phyloP scores from a whole-genome alignment of 2,888 invertebrate genomes.

The Lasioglossum malachurum region DNA sequence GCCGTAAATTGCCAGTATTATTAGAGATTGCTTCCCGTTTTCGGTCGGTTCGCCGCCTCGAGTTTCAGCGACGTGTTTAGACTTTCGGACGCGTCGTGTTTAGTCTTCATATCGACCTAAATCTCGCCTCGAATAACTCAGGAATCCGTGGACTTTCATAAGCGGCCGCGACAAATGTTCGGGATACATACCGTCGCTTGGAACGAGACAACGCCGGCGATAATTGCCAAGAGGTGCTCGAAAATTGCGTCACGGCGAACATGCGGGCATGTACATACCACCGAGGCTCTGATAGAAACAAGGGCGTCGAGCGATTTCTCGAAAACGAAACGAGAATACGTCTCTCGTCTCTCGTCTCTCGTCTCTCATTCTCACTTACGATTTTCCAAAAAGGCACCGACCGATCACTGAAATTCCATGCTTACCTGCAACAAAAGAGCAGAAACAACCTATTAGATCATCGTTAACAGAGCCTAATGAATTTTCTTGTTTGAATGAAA shows the following conservation, averaged over 20 bases:
- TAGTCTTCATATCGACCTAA: slow-evolving; percentile 3
- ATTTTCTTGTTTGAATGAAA: neutral
- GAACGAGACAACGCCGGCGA: slow-evolving; percentile 25
- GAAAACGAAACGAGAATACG: slow-evolving; percentile 39
- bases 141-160: neutral
- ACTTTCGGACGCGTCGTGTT: neutral
- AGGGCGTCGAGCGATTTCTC: slow-evolving; percentile 48
- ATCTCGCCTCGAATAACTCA: slow-evolving; percentile 17
- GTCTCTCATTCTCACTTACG: neutral
- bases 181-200: slow-evolving; percentile 22
- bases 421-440: neutral
- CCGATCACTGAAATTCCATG: neutral
- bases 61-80: neutral
- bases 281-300: slow-evolving; percentile 51
- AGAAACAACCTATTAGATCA: neutral
- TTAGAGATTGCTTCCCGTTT: neutral
- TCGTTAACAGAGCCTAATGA: neutral
- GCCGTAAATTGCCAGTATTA: neutral
- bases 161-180: slow-evolving; percentile 12
- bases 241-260: slow-evolving; percentile 45
- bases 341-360: neutral
- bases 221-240: slow-evolving; percentile 32
- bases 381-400: neutral
- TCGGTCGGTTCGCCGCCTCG: neutral
- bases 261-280: slow-evolving; percentile 27